These are phyloP conservation scores for Zalophus californianus DNA, from an alignment of 2,797 vertebrate species.

Conservation along the genomic window DNA sequence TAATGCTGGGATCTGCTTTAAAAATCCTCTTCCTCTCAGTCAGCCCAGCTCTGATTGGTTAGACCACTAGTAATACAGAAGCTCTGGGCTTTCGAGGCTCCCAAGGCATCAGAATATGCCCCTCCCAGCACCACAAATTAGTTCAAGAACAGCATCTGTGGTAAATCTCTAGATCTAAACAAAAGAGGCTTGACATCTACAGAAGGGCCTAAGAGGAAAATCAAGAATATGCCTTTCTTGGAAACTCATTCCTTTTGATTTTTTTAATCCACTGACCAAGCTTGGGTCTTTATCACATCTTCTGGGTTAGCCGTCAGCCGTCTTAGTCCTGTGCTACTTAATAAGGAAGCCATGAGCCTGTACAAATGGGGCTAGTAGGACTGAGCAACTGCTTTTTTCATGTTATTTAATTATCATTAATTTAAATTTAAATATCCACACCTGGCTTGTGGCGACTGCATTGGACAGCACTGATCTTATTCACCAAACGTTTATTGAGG, in stretches of 20 bases:
- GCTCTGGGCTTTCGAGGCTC: conserved; percentile 45
- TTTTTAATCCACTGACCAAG: conserved; percentile 29
- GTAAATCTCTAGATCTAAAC: conserved; percentile 62
- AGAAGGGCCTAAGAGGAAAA: conserved; percentile 56
- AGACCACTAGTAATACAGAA: conserved; percentile 19
- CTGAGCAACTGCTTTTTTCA: neutral
- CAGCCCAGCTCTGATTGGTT: neutral
- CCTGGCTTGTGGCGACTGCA: neutral
- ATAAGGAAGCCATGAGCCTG: neutral
- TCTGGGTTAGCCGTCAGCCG: neutral
- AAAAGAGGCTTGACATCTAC: conserved; percentile 24
- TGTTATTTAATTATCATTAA: conserved; percentile 50
- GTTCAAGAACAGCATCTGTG: conserved; percentile 75
- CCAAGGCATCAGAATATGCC: conserved; percentile 30
- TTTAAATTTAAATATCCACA: neutral
- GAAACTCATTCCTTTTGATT: conserved; percentile 38
- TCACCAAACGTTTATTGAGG: neutral
- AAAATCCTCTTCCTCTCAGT: conserved; percentile 24
- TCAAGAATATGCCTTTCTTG: conserved; percentile 50
- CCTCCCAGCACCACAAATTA: conserved; percentile 63
- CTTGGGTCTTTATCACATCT: conserved; percentile 27
- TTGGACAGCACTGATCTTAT: neutral
- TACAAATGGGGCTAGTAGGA: neutral
- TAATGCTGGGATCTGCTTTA: neutral
- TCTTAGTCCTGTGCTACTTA: neutral